A percentile compares a stretch with the other conserved stretches of the same genome.
phyloP scores from a whole-genome alignment of 2,888 invertebrate species.

The Diploptera punctata region DNA sequence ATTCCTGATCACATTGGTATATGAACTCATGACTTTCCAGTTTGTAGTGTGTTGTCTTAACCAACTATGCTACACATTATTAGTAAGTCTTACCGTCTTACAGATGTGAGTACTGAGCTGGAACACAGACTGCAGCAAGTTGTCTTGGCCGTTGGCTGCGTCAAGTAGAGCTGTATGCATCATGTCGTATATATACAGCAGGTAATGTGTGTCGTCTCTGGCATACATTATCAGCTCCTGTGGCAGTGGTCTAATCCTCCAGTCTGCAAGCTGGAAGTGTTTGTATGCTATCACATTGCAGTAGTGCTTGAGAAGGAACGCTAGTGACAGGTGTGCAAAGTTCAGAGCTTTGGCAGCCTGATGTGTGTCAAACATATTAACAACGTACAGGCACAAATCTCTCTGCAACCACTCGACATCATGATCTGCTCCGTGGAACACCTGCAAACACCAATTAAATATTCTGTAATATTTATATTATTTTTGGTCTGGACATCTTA shows the following conservation, averaged over 20 bases:
- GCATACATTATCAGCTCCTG: constrained; percentile 84
- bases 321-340: constrained; percentile 73
- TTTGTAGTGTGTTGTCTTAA: no score
- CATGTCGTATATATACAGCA: constrained; percentile 86
- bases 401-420: constrained; percentile 95
- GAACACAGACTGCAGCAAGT: constrained; percentile 73
- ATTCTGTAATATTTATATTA: no score
- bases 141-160: constrained; percentile 66
- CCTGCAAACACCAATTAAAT: no score
- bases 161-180: constrained; percentile 77
- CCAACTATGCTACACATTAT: no score
- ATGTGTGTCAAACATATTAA: constrained; percentile 97
- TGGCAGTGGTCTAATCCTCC: constrained; percentile 91
- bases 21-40: no score
- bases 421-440: constrained; percentile 89
- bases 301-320: constrained; percentile 78
- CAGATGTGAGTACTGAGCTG: constrained; percentile 78
- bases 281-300: constrained; percentile 85
- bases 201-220: constrained; percentile 92
- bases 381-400: constrained; percentile 93
- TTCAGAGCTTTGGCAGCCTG: constrained; percentile 81
- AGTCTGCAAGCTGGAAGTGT: constrained; percentile 92
- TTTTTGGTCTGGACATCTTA: no score
- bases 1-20: no score
- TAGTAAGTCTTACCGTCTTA: constrained; percentile 59